Evolutionary conservation across 2,113 vertebrate genomes (phyloP).

Genomic region (Phyllostomus hastatus): DNA sequence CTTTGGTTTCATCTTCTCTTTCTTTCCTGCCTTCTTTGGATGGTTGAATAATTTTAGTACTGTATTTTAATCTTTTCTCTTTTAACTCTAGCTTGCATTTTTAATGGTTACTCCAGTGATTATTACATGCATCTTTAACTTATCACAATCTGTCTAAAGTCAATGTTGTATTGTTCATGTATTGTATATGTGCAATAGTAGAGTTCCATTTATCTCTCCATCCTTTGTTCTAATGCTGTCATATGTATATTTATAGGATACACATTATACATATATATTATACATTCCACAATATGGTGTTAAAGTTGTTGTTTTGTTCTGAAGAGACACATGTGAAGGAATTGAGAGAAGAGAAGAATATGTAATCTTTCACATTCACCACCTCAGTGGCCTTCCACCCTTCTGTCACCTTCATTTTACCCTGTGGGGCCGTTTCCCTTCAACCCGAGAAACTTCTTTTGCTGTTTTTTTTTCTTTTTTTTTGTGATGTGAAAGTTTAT

Average conservation of each 20-base stretch:
- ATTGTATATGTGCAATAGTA: neutral
- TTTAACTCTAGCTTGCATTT: neutral
- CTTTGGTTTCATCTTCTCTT: neutral
- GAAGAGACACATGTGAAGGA: neutral
- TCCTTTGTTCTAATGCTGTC: neutral
- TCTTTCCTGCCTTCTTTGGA: neutral
- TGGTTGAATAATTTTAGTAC: neutral
- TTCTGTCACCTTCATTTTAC: neutral
- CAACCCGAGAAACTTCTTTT: neutral
- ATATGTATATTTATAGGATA: neutral
- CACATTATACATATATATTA: neutral
- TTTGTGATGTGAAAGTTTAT: neutral
- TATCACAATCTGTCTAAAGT: neutral
- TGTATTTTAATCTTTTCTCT: constrained; percentile 1
- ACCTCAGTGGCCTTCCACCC: neutral
- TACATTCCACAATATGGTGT: neutral
- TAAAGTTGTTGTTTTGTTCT: neutral
- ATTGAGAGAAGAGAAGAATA: neutral
- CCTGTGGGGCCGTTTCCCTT: neutral
- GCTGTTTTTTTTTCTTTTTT: neutral
- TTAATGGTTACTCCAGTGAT: neutral
- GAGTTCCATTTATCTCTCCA: neutral
- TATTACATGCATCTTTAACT: neutral
- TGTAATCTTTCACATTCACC: neutral
- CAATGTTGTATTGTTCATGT: neutral